A percentile compares a stretch with the other conserved stretches of the same genome.
Conservation (phyloP, 2,797 vertebrate species). For the Astyanax mexicanus region DNA sequence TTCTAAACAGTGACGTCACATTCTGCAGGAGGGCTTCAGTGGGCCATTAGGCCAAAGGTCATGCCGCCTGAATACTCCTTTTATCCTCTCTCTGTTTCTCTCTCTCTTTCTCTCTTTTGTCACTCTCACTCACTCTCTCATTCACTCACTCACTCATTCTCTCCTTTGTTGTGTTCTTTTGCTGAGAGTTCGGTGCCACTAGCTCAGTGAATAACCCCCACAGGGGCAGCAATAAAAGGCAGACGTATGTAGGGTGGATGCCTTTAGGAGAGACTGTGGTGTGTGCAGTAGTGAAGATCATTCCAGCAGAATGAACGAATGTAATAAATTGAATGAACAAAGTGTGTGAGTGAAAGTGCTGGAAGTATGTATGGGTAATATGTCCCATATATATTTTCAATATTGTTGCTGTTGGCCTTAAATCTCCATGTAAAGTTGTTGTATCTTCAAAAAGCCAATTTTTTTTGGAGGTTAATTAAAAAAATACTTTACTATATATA, state of each 20-base stretch:
- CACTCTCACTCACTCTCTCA: slow-evolving; percentile 38
- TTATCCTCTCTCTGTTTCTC: slow-evolving; percentile 45
- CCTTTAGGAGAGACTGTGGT: too few species aligned
- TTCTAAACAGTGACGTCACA: slow-evolving; percentile 44
- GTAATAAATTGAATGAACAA: neutral
- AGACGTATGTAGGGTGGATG: neutral
- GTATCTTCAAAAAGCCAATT: too few species aligned
- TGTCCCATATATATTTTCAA: too few species aligned
- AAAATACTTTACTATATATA: too few species aligned
- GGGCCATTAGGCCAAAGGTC: slow-evolving; percentile 29
- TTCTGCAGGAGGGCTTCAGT: slow-evolving; percentile 36
- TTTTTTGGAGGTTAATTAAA: too few species aligned
- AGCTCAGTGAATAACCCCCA: neutral
- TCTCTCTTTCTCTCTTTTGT: slow-evolving; percentile 30
- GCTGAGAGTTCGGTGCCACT: neutral
- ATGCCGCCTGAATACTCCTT: slow-evolving; percentile 43
- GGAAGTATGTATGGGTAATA: too few species aligned
- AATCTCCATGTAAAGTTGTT: too few species aligned
- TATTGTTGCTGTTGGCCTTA: too few species aligned
- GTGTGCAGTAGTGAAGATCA: neutral
- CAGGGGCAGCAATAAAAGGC: neutral
- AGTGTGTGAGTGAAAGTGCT: neutral
- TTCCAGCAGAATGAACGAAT: neutral
- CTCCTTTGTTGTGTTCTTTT: neutral
- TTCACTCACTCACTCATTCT: too few species aligned